These are phyloP conservation scores for Coenonympha arcania DNA, from an alignment of 2,888 invertebrate genomes.

Conservation along the genomic window DNA sequence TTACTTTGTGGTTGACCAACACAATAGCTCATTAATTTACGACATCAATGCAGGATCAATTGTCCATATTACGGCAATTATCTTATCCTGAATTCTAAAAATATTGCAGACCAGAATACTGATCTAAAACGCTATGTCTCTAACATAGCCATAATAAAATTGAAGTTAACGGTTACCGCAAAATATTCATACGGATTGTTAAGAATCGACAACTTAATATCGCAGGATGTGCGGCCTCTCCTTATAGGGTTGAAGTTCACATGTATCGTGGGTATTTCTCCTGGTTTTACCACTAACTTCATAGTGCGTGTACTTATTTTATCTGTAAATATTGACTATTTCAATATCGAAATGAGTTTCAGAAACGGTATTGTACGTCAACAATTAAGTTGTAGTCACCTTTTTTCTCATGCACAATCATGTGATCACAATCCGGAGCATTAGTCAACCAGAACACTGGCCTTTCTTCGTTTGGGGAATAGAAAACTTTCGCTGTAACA, in stretches of 20 bases:
- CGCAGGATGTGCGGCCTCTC: slow-evolving; percentile 53
- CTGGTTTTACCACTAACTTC: slow-evolving; percentile 42
- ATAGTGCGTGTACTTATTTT: slow-evolving; percentile 37
- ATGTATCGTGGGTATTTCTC: slow-evolving; percentile 40
- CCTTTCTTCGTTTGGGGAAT: slow-evolving; percentile 40
- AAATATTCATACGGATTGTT: slow-evolving; percentile 63
- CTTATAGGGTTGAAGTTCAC: slow-evolving; percentile 53
- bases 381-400: slow-evolving; percentile 39
- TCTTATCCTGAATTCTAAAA: no score
- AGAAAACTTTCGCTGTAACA: slow-evolving; percentile 41
- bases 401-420: slow-evolving; percentile 36
- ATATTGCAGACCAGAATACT: no score
- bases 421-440: slow-evolving; percentile 34
- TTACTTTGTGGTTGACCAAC: no score
- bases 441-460: slow-evolving; percentile 53
- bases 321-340: slow-evolving; percentile 42
- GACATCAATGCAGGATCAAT: no score
- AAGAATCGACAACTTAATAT: slow-evolving; percentile 48
- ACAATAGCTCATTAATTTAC: no score
- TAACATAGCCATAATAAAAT: neutral
- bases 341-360: no score
- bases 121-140: no score
- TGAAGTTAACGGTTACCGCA: slow-evolving; percentile 38
- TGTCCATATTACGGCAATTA: no score
- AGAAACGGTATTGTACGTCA: no score